These are phyloP conservation scores for Hypomesus transpacificus DNA, from an alignment of 2,113 vertebrate genomes.

Conservation along the genomic window DNA sequence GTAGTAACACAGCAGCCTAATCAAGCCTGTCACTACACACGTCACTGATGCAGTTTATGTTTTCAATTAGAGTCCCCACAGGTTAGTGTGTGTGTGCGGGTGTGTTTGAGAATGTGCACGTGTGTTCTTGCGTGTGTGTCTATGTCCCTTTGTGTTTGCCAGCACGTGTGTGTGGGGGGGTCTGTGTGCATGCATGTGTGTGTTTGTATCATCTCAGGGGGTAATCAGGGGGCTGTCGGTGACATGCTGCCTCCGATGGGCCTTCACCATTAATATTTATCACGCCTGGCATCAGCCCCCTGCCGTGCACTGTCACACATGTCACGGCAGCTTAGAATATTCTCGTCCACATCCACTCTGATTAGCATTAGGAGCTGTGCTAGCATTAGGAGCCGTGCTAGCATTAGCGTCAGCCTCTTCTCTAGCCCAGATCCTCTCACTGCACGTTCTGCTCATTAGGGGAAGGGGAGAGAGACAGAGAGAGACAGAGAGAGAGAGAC, in stretches of 20 bases:
- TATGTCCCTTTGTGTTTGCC: background rate
- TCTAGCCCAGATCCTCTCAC: background rate
- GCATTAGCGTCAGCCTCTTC: conserved; percentile 34
- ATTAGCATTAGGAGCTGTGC: conserved; percentile 59
- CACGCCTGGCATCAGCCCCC: conserved; percentile 60
- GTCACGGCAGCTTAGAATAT: conserved; percentile 56
- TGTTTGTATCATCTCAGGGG: conserved; percentile 35
- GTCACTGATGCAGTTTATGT: conserved; percentile 48
- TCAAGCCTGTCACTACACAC: conserved; percentile 58
- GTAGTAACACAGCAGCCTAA: conserved; percentile 52
- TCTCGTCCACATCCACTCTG: conserved; percentile 62
- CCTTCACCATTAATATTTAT: conserved; percentile 70
- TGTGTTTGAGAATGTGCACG: conserved; percentile 1
- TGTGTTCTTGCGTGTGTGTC: background rate
- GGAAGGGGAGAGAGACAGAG: conserved; percentile 32
- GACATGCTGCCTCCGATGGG: conserved; percentile 57
- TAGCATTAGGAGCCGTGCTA: conserved; percentile 15
- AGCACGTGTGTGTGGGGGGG: conserved; percentile 11
- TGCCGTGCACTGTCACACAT: conserved; percentile 59
- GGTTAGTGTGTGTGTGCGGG: conserved; percentile 12
- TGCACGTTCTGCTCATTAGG: conserved; percentile 53
- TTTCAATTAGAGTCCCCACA: conserved; percentile 60
- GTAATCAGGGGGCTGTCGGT: conserved; percentile 65
- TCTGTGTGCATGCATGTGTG: conserved; percentile 4
- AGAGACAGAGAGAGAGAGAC: conserved; percentile 17